Evolutionary conservation across 2,113 vertebrate species (phyloP), one percentile per base, ranked within the genome.

Genomic region (Phylloscopus whistleri): DNA sequence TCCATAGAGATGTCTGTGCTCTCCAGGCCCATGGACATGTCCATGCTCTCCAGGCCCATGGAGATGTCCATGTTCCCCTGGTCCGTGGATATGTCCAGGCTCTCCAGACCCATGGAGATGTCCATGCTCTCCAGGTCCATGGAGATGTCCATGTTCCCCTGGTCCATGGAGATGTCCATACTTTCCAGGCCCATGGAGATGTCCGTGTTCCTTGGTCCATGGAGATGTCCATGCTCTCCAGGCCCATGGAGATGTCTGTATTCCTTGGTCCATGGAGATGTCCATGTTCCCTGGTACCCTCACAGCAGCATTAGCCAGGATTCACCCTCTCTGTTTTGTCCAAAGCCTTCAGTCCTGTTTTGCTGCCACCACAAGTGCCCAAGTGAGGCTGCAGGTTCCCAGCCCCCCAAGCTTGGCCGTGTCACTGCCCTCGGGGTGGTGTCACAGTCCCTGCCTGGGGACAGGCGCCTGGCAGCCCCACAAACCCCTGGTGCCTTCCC

Each of bases 271-370:
- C 26, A 75, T 35, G 72, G 72, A 12, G 39, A 5, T 27, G 28
- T 43, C 16, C 2, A 0, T 52, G 56, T 11, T 60, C n/a, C 6
- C 20, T 7, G 0, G 20, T 17, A 3, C 76, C 35, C 88, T 82
- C 82, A 35, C 70, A 35, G 69, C 91, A 94, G 96, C 94, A 94
- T 93, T 94, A 94, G 62, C 87, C 89, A 21, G 18, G 5, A 7
- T n/a, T 76, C 43, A 11, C n/a, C 39, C 86, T 24, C 3, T 53
- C 26, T 2, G 2, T 14, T 22, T n/a, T n/a, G 21, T 43, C 70
- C 64, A 9, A 30, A 43, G 48, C 52, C 69, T 84, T 58, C 62
- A 13, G 22, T 23, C 66, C 58, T 37, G 1, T 62, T 59, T 8
- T 60, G 74, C 74, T 83, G 73, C 67, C 74, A 12, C 33, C 84